Conservation (phyloP, 2,797 vertebrate genomes). For the Morelia viridis region DNA sequence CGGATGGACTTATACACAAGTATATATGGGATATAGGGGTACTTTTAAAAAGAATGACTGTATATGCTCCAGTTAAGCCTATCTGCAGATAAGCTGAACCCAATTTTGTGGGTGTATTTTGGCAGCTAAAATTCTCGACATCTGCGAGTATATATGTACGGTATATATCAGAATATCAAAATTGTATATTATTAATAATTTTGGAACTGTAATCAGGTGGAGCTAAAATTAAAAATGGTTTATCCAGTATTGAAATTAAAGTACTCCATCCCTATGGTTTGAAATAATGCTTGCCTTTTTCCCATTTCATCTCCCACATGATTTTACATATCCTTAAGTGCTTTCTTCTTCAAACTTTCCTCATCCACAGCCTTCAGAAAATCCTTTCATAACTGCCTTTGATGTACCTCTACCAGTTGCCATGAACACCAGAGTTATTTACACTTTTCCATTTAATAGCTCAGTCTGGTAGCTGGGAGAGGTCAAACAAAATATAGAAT, state of each 20-base stretch:
- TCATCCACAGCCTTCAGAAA: conserved; percentile 51
- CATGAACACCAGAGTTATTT: conserved; percentile 49
- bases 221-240: not conserved
- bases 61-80: not conserved
- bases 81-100: not conserved
- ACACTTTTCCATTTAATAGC: conserved; percentile 46
- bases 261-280: not conserved
- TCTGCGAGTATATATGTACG: not conserved
- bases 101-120: not conserved
- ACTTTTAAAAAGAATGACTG: not conserved
- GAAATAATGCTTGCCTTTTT: conserved; percentile 3
- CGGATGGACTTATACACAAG: not conserved
- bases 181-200: not conserved
- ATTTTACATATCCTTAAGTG: not conserved
- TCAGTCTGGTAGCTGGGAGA: conserved; percentile 47
- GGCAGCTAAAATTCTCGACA: not conserved
- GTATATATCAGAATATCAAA: not conserved
- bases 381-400: conserved; percentile 47
- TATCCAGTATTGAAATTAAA: not conserved
- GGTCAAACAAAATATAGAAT: conserved; percentile 41
- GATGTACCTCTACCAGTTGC: conserved; percentile 43
- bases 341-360: conserved; percentile 43
- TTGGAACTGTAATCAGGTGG: not conserved
- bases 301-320: conserved; percentile 40
- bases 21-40: not conserved